phyloP scores from a whole-genome alignment of 2,113 vertebrate genomes.

The Collichthys lucidus region DNA sequence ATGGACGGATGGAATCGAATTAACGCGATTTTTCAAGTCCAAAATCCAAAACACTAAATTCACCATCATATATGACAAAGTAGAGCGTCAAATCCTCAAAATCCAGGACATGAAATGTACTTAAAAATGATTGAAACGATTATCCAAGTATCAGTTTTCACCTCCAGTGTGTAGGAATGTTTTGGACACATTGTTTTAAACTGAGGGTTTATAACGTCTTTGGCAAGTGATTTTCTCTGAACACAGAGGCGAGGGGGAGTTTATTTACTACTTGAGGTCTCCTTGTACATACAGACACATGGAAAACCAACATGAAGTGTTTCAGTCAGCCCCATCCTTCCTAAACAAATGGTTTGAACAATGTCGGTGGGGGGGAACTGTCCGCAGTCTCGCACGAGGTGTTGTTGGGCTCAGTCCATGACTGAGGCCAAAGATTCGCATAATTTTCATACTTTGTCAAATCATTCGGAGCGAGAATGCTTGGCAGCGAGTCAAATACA shows the following conservation, averaged over 20 bases:
- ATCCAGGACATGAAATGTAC: background rate
- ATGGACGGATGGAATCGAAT: no score
- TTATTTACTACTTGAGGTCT: no score
- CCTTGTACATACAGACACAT: no score
- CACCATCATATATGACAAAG: background rate
- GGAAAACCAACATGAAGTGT: no score
- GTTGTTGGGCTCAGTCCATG: no score
- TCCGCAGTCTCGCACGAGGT: no score
- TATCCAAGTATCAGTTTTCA: no score
- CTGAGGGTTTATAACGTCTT: background rate
- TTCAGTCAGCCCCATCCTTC: background rate
- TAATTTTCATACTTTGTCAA: background rate
- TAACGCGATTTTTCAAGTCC: no score
- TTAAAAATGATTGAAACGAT: no score
- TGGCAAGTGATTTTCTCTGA: background rate
- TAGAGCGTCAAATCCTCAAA: background rate
- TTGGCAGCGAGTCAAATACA: background rate
- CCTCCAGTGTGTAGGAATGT: background rate
- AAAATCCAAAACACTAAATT: no score
- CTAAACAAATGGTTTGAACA: background rate
- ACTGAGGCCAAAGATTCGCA: background rate
- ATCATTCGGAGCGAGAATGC: background rate
- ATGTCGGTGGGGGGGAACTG: no score
- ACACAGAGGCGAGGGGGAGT: no score
- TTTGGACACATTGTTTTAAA: background rate